Evolutionary conservation across 2,797 vertebrate species (phyloP).

Genomic region (Ctenopoma multispine): DNA sequence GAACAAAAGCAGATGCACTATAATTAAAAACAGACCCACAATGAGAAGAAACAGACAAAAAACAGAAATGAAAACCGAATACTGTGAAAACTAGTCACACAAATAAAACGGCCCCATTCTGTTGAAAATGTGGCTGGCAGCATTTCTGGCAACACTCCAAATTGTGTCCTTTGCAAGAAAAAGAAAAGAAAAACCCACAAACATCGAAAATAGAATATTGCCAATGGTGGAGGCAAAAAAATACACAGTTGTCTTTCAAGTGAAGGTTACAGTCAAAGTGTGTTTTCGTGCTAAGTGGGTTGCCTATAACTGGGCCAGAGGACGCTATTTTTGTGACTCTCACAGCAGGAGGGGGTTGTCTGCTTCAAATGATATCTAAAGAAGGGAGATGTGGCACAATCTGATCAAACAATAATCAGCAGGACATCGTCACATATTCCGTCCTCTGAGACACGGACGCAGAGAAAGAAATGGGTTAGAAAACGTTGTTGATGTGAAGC

Average conservation of each 20-base stretch:
- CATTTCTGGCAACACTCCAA: no score
- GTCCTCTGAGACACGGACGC: slow-evolving; percentile 24
- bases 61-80: no score
- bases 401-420: slow-evolving; percentile 53
- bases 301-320: slow-evolving; percentile 69
- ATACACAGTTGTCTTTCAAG: slow-evolving; percentile 32
- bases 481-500: slow-evolving; percentile 17
- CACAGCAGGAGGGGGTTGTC: slow-evolving; percentile 33
- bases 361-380: slow-evolving; percentile 43
- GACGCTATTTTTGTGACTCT: slow-evolving; percentile 68
- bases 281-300: slow-evolving; percentile 66
- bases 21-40: no score
- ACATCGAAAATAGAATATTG: not conserved
- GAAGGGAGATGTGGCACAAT: slow-evolving; percentile 21
- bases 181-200: slow-evolving; percentile 10
- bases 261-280: slow-evolving; percentile 59
- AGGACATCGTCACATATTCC: not conserved
- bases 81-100: no score
- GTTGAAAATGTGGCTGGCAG: no score
- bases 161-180: no score
- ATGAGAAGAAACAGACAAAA: no score
- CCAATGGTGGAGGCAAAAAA: slow-evolving; percentile 23
- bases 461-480: slow-evolving; percentile 1
- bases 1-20: no score
- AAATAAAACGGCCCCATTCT: no score